Evolutionary conservation across 2,888 invertebrate species (phyloP).

Genomic region (Pterostichus niger): DNA sequence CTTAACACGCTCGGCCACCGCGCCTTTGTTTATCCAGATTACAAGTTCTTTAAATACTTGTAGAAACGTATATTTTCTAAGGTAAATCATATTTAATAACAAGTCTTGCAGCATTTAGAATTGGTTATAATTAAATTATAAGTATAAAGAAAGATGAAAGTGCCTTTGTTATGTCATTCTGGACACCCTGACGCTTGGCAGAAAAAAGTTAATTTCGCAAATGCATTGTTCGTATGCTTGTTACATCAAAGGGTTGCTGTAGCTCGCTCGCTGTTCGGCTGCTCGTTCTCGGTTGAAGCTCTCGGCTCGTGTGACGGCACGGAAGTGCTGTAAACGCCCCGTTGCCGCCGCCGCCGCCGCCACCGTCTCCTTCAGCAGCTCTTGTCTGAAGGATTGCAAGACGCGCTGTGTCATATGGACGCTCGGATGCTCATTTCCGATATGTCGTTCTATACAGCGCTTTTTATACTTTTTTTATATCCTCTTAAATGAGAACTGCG

Average conservation of each 20-base stretch:
- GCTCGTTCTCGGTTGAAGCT: slow-evolving; percentile 23
- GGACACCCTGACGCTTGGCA: not conserved
- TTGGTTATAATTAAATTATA: slow-evolving; percentile 46
- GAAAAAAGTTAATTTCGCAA: slow-evolving; percentile 65
- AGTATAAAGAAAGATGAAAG: slow-evolving; percentile 51
- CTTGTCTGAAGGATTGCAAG: slow-evolving; percentile 7
- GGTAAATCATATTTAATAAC: slow-evolving; percentile 23
- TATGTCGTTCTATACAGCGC: not conserved
- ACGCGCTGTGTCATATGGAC: not conserved
- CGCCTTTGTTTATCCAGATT: slow-evolving; percentile 43
- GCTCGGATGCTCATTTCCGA: not conserved
- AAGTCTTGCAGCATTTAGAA: not conserved
- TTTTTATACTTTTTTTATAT: no score
- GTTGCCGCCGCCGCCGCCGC: slow-evolving; percentile 46
- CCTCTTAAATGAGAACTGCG: no score
- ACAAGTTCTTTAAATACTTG: slow-evolving; percentile 32
- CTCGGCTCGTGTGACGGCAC: slow-evolving; percentile 25
- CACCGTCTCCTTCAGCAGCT: slow-evolving; percentile 4
- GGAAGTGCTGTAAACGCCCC: slow-evolving; percentile 42
- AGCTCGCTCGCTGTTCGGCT: not conserved
- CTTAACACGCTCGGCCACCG: no score
- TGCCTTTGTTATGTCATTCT: slow-evolving; percentile 27
- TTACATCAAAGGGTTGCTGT: slow-evolving; percentile 54
- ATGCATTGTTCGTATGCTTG: slow-evolving; percentile 64
- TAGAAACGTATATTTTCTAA: slow-evolving; percentile 8